phyloP scores from a whole-genome alignment of 1,140 invertebrate genomes.

The Zaprionus nigranus region DNA sequence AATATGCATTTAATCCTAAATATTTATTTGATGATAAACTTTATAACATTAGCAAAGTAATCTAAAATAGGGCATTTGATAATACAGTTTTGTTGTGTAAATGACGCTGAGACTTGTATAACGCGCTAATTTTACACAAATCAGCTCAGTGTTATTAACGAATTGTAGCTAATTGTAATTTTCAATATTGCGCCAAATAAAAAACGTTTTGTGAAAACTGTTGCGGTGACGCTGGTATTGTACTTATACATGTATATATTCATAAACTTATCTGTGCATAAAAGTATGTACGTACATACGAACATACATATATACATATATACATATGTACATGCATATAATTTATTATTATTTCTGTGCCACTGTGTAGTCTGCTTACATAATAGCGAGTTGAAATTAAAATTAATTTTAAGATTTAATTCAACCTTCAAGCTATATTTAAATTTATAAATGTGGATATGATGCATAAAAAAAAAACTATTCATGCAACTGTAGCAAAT shows the following conservation, averaged over 20 bases:
- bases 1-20: too few species aligned
- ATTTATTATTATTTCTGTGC: too few species aligned
- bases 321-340: background rate
- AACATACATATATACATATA: too few species aligned
- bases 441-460: too few species aligned
- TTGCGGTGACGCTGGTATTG: background rate
- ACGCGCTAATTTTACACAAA: slow-evolving; percentile 26
- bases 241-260: background rate
- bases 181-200: slow-evolving; percentile 20
- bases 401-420: too few species aligned
- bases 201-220: background rate
- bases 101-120: background rate
- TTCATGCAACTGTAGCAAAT: slow-evolving; percentile 18
- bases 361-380: background rate
- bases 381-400: background rate
- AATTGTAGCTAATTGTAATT: slow-evolving; percentile 22
- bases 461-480: background rate
- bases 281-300: background rate
- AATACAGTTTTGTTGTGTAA: background rate
- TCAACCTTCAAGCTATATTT: too few species aligned
- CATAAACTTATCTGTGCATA: background rate
- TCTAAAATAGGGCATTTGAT: background rate
- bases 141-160: slow-evolving; percentile 30
- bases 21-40: too few species aligned
- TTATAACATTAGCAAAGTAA: too few species aligned